Evolutionary conservation across 2,797 vertebrate genomes (phyloP), one percentile per base, ranked within the genome.

Genomic region (Dallia pectoralis): DNA sequence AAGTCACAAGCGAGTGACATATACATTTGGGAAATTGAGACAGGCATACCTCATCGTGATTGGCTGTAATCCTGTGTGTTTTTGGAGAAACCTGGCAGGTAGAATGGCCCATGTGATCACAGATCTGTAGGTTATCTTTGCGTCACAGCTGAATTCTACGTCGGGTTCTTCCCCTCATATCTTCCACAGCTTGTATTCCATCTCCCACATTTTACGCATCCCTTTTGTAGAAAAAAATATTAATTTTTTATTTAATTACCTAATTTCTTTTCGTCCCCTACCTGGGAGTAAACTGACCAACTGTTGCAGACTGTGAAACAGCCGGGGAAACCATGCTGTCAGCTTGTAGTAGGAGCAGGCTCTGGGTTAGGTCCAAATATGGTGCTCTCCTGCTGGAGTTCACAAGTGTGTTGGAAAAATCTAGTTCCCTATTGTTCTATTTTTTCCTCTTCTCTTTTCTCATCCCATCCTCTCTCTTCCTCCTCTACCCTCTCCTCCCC

Each of bases 271-370:
- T n/a, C 51, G 15, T 53, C 51, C 51, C 51, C 87, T 86, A 87
- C 73, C 69, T 77, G 86, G 86, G 87, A 87, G 84, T 84, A 89
- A 84, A 87, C 88, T 77, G 79, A 82, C 86, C 92, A 88, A 92
- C 90, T 87, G 40, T 91, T 87, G 85, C 89, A 85, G 84, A 82
- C 82, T 80, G 85, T 86, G 83, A 88, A 87, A 89, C 82, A 89
- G 87, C 88, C 87, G 88, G 88, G 88, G 90, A 90, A 91, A 88
- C 91, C 90, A 92, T 89, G 80, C 87, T 91, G 89, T 91, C 90
- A 90, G 85, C 78, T 77, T 85, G 82, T 85, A 85, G 88, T 80
- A 85, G 88, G 85, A 84, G 81, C 84, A 44, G 40, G 84, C 18
- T 76, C 76, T 84, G 87, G 8, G n/a, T 53, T n/a, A 2, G 51